Evolutionary conservation across 2,888 invertebrate species (phyloP), one percentile per base, ranked within the genome.

Genomic region (Cerastis rubricosa): DNA sequence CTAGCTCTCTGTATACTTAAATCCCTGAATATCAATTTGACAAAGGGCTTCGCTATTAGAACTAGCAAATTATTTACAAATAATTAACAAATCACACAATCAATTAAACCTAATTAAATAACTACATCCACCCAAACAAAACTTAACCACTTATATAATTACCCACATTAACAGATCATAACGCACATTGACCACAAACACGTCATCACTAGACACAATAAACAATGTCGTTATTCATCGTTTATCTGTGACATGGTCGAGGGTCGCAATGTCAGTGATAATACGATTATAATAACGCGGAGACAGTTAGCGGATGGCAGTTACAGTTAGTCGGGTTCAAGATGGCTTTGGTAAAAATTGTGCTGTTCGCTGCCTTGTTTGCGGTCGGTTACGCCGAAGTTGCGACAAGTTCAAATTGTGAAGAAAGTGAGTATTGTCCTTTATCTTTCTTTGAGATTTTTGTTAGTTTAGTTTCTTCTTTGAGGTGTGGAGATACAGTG

Each of bases 201-300:
- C 25, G 35, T 57, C 59, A 64, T 29, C 11, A 0, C 19, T 68
- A 78, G 84, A 73, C 78, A 79, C 71, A 85, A 86, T 78, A 81
- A 87, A 86, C 78, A 84, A 83, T 82, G 85, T 76, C 66, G 51
- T 82, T 75, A 74, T 71, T 80, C n/a, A 70, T n/a, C 12, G 57
- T 81, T 84, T 85, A 84, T 87, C 84, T 54, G 75, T 68, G 51
- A 63, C 76, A 66, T 29, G 63, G 70, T 64, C 75, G 64, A 74
- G 54, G 87, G 85, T 86, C 81, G 65, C 12, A 17, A 29, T 68
- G 75, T 81, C 79, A 74, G 9, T 19, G 65, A 68, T 68, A 72
- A 71, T 68, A 70, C 40, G 67, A 61, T 57, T 57, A 64, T 73
- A 70, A 80, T 74, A 72, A 64, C 45, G 45, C 59, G 17, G 8